Conservation (phyloP, 2,113 vertebrate species). For the Benitochromis conjunctus region DNA sequence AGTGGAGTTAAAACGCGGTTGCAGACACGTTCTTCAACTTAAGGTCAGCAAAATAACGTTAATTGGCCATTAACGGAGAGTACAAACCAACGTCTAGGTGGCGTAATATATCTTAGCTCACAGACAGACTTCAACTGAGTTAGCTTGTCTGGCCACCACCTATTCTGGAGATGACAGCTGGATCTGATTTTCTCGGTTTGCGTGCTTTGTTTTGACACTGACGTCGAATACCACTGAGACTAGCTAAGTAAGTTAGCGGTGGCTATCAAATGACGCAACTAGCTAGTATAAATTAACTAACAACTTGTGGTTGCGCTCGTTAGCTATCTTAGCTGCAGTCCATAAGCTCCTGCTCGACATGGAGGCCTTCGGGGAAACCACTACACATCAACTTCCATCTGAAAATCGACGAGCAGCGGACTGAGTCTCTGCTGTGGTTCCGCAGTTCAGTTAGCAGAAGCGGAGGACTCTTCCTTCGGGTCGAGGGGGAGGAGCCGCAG, state of each 20-base stretch:
- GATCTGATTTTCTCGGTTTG: slow-evolving; percentile 28
- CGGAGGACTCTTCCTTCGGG: slow-evolving; percentile 10
- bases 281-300: slow-evolving; percentile 28
- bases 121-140: not conserved
- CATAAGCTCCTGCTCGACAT: not conserved
- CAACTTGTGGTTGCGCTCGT: not conserved
- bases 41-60: not conserved
- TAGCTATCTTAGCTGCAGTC: not conserved
- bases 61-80: not conserved
- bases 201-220: slow-evolving; percentile 67
- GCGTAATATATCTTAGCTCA: not conserved
- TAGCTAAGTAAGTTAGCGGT: slow-evolving; percentile 64
- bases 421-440: slow-evolving; percentile 14
- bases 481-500: slow-evolving; percentile 40
- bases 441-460: slow-evolving; percentile 50
- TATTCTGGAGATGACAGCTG: slow-evolving; percentile 7
- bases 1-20: not conserved
- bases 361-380: not conserved
- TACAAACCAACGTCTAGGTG: not conserved
- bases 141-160: not conserved
- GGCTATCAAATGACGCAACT: slow-evolving; percentile 64
- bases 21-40: slow-evolving; percentile 17
- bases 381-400: not conserved
- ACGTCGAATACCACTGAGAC: slow-evolving; percentile 39
- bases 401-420: not conserved